Evolutionary conservation across 2,888 invertebrate genomes (phyloP).

Genomic region (Drosophila macrospina): DNA sequence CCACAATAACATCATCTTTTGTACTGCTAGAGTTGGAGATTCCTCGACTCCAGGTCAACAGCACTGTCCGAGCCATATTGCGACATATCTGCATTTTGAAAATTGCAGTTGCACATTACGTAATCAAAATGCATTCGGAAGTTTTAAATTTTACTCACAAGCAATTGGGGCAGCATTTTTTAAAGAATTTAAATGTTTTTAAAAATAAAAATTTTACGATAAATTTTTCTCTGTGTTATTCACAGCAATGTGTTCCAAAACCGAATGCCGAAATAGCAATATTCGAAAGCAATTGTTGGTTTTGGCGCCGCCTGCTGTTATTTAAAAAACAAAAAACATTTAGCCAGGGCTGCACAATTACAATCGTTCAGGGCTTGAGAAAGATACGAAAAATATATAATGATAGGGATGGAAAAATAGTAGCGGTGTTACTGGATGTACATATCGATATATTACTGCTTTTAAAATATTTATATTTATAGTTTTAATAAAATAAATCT

Average conservation of each 20-base stretch:
- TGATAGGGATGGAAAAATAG: constrained; percentile 5
- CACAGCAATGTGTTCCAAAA: constrained; percentile 6
- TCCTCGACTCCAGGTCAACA: constrained; percentile 34
- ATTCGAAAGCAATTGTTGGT: background rate
- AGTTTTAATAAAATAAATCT: background rate
- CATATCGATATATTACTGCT: background rate
- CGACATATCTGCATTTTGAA: constrained; percentile 42
- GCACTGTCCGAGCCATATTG: constrained; percentile 34
- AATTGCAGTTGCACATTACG: constrained; percentile 22
- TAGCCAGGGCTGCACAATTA: constrained; percentile 17
- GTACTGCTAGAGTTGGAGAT: constrained; percentile 5
- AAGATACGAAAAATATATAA: accelerated
- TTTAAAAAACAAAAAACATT: constrained; percentile 4
- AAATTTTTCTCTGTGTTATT: constrained; percentile 36
- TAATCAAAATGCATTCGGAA: constrained; percentile 2
- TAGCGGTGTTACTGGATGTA: background rate
- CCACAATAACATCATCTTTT: constrained; percentile 53
- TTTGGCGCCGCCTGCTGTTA: constrained; percentile 50
- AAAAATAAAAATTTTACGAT: constrained; percentile 9
- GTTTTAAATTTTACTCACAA: constrained; percentile 31
- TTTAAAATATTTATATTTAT: background rate
- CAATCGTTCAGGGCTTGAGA: constrained; percentile 21
- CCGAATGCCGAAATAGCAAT: constrained; percentile 2
- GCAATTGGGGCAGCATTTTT: constrained; percentile 36
- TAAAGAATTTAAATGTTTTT: constrained; percentile 1